Conservation (phyloP, 1,140 invertebrate species). For the Pseudomyrmex concolor region DNA sequence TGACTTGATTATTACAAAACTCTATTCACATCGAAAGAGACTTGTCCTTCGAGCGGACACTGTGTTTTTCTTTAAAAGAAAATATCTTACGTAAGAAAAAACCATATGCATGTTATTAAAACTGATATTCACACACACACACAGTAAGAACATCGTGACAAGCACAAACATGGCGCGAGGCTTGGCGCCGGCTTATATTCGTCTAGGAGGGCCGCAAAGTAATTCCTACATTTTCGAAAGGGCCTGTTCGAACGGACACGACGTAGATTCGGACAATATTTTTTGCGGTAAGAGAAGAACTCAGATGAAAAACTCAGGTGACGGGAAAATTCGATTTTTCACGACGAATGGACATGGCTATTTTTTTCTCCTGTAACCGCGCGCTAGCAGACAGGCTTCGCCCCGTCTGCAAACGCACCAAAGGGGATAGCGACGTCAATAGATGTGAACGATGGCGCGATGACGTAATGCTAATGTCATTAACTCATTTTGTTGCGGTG, state of each 20-base stretch:
- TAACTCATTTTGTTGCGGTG: slow-evolving; percentile 49
- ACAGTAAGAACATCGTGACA: slow-evolving; percentile 51
- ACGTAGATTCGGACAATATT: slow-evolving; percentile 32
- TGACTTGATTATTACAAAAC: slow-evolving; percentile 2
- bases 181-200: slow-evolving; percentile 87
- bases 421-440: slow-evolving; percentile 37
- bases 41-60: no score
- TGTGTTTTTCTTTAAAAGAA: background rate
- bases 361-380: background rate
- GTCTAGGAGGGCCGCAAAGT: slow-evolving; percentile 87
- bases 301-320: no score
- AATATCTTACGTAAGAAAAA: background rate
- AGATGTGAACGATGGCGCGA: slow-evolving; percentile 15
- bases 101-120: slow-evolving; percentile 3
- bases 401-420: background rate
- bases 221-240: slow-evolving; percentile 83
- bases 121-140: background rate
- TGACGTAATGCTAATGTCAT: slow-evolving; percentile 43
- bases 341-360: background rate
- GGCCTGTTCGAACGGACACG: slow-evolving; percentile 73
- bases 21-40: no score
- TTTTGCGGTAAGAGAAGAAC: no score
- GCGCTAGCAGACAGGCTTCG: background rate
- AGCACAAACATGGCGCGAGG: slow-evolving; percentile 86
- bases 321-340: background rate